Evolutionary conservation across 2,888 invertebrate genomes (phyloP), one percentile per base, ranked within the genome.

Genomic region (Thereva nobilitata): DNA sequence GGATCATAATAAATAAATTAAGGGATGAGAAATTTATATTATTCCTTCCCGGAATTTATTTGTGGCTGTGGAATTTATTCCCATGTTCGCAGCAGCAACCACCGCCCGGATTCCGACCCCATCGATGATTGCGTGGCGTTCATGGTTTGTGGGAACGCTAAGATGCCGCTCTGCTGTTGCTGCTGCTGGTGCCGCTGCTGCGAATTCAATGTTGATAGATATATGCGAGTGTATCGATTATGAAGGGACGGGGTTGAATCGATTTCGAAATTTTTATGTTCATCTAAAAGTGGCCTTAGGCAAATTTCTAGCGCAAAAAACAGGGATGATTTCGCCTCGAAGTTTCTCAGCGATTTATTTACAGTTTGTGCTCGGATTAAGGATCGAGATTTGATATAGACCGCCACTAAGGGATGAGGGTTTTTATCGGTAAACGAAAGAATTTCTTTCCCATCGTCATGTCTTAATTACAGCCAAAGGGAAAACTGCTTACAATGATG

Each of bases 1-100:
- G 53, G 42, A 53, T 64, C 64, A 64, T 65, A 65, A 65, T 65
- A 65, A 65, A 65, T 65, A 65, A 65, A 65, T 65, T 65, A 65
- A 65, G 56, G 23, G 56, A 65, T 56, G 49, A 65, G 50, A 65
- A 65, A 56, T 65, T 65, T 65, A 65, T 65, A 65, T 55, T 56
- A 56, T 65, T 55, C 45, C 65, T 35, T 40, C 12, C 9, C 34
- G 50, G 37, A 65, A 65, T 65, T 65, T 65, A 65, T 65, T 65
- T 65, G 65, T 54, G 50, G 50, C 45, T 34, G 4, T n/a, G 41
- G 56, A 65, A 65, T 56, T 65, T 65, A 65, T 56, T 64, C 37
- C 40, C 35, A 23, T 23, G 23, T 23, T 23, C 23, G 23, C 23
- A 23, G 23, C 23, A 23, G 23, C 23, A 23, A 2, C 23, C n/a